A percentile compares a stretch with the other conserved stretches of the same genome.
Evolutionary conservation across 2,888 invertebrate species (phyloP).

Genomic region (Taenaris catops): DNA sequence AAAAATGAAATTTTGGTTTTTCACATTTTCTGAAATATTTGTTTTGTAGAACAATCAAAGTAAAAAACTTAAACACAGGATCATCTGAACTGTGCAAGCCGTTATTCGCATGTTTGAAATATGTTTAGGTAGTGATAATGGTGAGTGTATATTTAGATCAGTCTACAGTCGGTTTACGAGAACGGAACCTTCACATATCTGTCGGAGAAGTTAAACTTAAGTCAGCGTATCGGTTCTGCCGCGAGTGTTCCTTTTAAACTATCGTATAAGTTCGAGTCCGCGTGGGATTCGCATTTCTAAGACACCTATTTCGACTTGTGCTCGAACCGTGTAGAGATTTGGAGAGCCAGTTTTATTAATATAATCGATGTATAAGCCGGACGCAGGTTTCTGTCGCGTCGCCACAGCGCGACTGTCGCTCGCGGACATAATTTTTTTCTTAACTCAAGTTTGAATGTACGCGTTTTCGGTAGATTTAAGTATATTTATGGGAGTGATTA

Average conservation of each 20-base stretch:
- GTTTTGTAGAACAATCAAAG: too few species aligned
- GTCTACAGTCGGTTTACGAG: conserved; percentile 10
- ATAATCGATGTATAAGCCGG: conserved; percentile 12
- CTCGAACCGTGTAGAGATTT: conserved; percentile 20
- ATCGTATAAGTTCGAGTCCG: conserved; percentile 17
- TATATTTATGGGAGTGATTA: conserved; percentile 23
- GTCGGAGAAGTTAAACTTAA: conserved; percentile 21
- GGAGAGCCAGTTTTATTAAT: conserved; percentile 7
- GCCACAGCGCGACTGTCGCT: conserved; percentile 9
- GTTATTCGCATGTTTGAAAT: conserved; percentile 8
- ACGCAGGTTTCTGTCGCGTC: conserved; percentile 6
- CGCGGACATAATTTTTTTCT: conserved; percentile 10
- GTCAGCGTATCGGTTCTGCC: conserved; percentile 18
- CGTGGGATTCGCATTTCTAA: conserved; percentile 15
- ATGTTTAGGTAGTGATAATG: conserved; percentile 11
- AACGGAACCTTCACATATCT: conserved; percentile 23
- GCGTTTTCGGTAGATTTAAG: conserved; percentile 24
- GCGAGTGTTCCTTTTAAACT: conserved; percentile 23
- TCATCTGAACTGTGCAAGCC: conserved; percentile 7
- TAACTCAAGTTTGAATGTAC: conserved; percentile 18
- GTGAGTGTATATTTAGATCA: conserved; percentile 13
- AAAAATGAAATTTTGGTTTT: too few species aligned
- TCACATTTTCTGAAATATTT: too few species aligned
- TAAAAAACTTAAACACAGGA: too few species aligned
- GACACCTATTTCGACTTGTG: conserved; percentile 20